These are phyloP conservation scores for Jacana jacana DNA, from an alignment of 2,113 vertebrate genomes.

Conservation along the genomic window DNA sequence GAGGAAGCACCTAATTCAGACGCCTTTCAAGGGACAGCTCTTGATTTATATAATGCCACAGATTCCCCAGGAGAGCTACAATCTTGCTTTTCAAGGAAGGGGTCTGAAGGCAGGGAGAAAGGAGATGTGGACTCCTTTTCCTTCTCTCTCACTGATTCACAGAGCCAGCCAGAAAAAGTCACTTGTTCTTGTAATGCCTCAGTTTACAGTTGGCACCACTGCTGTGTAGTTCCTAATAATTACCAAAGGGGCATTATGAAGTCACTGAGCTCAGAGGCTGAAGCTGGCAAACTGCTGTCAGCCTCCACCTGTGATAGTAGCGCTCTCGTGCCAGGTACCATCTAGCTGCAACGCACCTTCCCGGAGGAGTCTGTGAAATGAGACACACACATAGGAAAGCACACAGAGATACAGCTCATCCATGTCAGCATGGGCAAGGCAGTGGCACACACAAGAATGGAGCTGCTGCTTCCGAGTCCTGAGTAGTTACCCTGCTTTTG, in stretches of 20 bases:
- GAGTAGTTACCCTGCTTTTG: not conserved
- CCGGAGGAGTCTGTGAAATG: not conserved
- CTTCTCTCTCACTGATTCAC: not conserved
- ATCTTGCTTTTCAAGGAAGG: not conserved
- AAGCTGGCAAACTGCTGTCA: not conserved
- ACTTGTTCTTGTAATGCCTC: not conserved
- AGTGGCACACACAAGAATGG: not conserved
- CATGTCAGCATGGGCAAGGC: not conserved
- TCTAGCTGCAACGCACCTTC: not conserved
- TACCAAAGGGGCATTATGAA: not conserved
- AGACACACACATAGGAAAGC: not conserved
- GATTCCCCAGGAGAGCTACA: not conserved
- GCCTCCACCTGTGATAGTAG: not conserved
- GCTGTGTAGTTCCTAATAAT: not conserved
- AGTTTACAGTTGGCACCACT: not conserved
- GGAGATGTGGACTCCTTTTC: not conserved
- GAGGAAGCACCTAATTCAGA: slow-evolving; percentile 18
- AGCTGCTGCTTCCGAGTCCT: not conserved
- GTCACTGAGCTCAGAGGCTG: not conserved
- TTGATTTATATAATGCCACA: not conserved
- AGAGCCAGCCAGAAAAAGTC: not conserved
- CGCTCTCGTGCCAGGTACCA: not conserved
- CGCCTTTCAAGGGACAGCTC: not conserved
- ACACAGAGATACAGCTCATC: not conserved
- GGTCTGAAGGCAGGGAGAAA: not conserved